Evolutionary conservation across 37 sponge, comb jelly and placozoan genomes (phyloP), one percentile per base, ranked within the genome.

Genomic region (Tethya wilhelma): DNA sequence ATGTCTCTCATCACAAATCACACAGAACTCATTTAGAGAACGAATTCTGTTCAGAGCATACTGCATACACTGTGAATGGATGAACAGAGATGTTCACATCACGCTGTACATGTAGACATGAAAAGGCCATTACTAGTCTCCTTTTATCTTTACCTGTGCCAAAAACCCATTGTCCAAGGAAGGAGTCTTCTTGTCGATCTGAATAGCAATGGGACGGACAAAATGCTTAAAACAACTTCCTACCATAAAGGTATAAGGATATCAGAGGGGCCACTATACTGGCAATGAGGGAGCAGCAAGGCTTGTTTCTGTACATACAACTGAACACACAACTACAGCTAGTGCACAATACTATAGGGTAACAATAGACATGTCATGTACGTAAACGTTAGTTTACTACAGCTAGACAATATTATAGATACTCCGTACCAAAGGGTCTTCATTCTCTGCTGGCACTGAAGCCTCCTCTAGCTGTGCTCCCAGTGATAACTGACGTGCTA

Each of bases 1-100:
- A 60, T 93, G 94, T 39, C 73, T 85, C 66, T 93, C 94, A 72
- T 93, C 94, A 70, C 94, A 93, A 11, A 93, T 93, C 26, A 93
- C 94, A 89, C 94, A 93, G 56, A 86, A 93, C 44, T 93, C 90
- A 74, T 93, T 93, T 40, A 93, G 65, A 25, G 90, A 71, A 22
- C 65, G 64, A 7, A 93, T 65, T 12, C 94, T 28, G 37, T 93
- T 81, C 23, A 90, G 79, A 42, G 73, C 56, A 79, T 93, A 93
- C 64, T 80, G 64, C 59, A 89, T 37, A 19, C 38, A 69, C 76
- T 80, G 40, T 55, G 49, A 7, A 57, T 0, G 22, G 20, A 31
- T 60, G 26, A 39, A 58, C n/a, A 29, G 29, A 33, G 12, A 38
- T 38, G 40, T 12, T 23, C 8, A 33, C 12, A 73, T 17, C 58